Base-by-base conservation (phyloP, 2,888 invertebrate species). In the Anodontia alba region DNA sequence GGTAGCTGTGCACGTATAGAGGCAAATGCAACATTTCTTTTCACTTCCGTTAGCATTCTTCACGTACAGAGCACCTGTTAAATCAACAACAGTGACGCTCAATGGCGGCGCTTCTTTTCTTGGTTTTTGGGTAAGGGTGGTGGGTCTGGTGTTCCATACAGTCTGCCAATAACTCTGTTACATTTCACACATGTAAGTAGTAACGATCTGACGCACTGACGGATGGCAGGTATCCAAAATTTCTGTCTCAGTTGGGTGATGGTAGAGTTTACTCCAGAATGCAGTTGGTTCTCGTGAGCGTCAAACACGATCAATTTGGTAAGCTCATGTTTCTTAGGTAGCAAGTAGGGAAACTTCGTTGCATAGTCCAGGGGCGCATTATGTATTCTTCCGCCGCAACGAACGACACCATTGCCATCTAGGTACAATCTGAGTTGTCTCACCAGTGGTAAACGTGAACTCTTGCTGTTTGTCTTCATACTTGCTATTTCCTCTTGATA, bases 381-480 rank as follows among this genome's bases (percentile, higher is more conserved):
- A n/a, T 73, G 73, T n/a, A 62, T 73, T 62, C 73, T 73, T 31
- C 62, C 57, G 51, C 72, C 42, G 42, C 73, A 73, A 54, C 72
- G 51, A n/a, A 51, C 54, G 15, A 15, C 5, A 17, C 36, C 73
- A 42, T 31, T 20, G 3, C 7, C 3, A 20, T 36, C 67, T 36
- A 42, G 36, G 12, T 7, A 23, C 23, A 5, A 23, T 29, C n/a
- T n/a, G n/a, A n/a, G n/a, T n/a, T n/a, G n/a, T n/a, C n/a, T n/a
- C n/a, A n/a, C n/a, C n/a, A n/a, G 57, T 57, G 57, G 29, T 29
- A 57, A n/a, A n/a, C n/a, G n/a, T n/a, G n/a, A n/a, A n/a, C n/a
- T n/a, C n/a, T n/a, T n/a, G n/a, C n/a, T n/a, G 42, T 42, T 42
- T 42, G 42, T 42, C 42, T 42, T 8, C 42, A 42, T 42, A 42